Base-by-base conservation (phyloP, 2,888 invertebrate genomes). In the Caenorhabditis sp. region DNA sequence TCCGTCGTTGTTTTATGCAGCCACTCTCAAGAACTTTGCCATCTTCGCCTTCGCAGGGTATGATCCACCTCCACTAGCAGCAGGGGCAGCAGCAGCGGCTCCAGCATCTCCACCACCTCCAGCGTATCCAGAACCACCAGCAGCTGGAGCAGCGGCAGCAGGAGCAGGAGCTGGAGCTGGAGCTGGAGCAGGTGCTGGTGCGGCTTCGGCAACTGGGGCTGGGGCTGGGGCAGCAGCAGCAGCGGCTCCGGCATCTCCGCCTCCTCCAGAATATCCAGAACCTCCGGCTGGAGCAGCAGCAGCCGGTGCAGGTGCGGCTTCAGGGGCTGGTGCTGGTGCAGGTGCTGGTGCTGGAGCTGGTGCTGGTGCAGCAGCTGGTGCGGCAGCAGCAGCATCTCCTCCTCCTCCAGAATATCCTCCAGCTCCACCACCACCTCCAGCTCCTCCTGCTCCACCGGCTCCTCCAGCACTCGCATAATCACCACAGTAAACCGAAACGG, bases 231-330 rank as follows among this genome's bases (percentile, higher is more conserved):
- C 38, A 17, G 26, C 63, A 3, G 56, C 56, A 12, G 52, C 21
- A 31, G 50, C 64, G 20, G 36, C 27, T n/a, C 1, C 60, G 49
- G 60, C 56, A n/a, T 53, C 66, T 10, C 69, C 64, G 14, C 58
- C 64, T n/a, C 62, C 68, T 31, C 59, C 65, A 31, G 66, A 66
- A 60, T 53, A 62, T 59, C 59, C 65, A 38, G 65, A 38, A 59
- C 52, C 49, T 59, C 65, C 65, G 14, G 54, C 61, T 57, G 60
- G 66, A 17, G 56, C 61, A 31, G 31, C 67, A 27, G 52, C 67
- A 17, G 71, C 59, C 38, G 72, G 64, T 31, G 50, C 26, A 26
- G 58, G 58, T 12, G 63, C 60, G 53, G 71, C 52, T 36, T 4
- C 31, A 7, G 31, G 31, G 3, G 52, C 7, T 23, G 52, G 17